Evolutionary conservation across 2,888 invertebrate species (phyloP).

Genomic region (Heliconius hortense): DNA sequence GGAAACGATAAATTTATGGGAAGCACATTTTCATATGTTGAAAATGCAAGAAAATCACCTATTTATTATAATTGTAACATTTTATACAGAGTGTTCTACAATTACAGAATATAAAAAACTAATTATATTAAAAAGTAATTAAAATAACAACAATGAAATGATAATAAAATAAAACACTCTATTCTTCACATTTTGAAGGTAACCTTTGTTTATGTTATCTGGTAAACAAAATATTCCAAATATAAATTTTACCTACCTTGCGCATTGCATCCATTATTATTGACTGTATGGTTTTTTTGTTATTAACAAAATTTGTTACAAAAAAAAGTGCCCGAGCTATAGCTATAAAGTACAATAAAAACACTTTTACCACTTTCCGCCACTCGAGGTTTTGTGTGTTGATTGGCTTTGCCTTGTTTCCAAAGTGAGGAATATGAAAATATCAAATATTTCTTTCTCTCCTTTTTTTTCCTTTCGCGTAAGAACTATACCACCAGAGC

Average conservation of each 20-base stretch:
- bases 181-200: not conserved
- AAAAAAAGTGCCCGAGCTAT: too few relatives aligned
- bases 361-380: too few relatives aligned
- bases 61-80: constrained; percentile 3
- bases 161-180: not conserved
- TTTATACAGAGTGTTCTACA: constrained; percentile 7
- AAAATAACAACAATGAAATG: not conserved
- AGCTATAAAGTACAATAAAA: too few relatives aligned
- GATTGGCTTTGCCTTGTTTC: too few relatives aligned
- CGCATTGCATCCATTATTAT: too few relatives aligned
- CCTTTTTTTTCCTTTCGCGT: too few relatives aligned
- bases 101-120: not conserved
- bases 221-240: too few relatives aligned
- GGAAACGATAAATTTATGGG: not conserved
- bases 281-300: not conserved
- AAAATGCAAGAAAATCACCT: not conserved
- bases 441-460: too few relatives aligned
- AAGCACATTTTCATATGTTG: constrained; percentile 8
- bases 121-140: not conserved
- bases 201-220: not conserved
- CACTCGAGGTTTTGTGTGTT: too few relatives aligned
- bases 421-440: too few relatives aligned
- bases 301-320: not conserved
- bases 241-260: not conserved
- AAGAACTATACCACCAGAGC: too few relatives aligned